phyloP scores from a whole-genome alignment of 2,113 vertebrate genomes.

The Lontra canadensis region DNA sequence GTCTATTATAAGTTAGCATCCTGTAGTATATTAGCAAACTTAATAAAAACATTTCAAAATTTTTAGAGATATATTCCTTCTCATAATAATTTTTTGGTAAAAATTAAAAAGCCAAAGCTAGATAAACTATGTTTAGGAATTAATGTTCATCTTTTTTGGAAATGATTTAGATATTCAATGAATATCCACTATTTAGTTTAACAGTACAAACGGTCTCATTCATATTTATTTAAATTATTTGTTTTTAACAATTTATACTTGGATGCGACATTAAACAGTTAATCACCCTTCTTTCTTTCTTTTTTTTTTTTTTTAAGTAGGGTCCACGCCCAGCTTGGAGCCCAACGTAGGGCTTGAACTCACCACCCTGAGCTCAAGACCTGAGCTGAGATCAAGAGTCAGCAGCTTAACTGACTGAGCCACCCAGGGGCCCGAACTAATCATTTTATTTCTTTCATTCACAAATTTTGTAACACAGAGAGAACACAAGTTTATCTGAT shows the following conservation, averaged over 20 bases:
- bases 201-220: not conserved
- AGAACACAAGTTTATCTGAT: not conserved
- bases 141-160: not conserved
- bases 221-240: not conserved
- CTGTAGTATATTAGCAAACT: not conserved
- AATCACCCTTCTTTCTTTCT: not conserved
- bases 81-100: not conserved
- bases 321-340: too few relatives aligned
- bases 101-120: not conserved
- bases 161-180: not conserved
- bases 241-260: not conserved
- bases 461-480: not conserved
- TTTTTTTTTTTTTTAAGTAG: too few relatives aligned
- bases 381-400: too few relatives aligned
- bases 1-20: not conserved
- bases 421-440: too few relatives aligned
- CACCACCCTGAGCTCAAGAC: too few relatives aligned
- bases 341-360: too few relatives aligned
- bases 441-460: not conserved
- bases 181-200: not conserved
- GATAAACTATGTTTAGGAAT: not conserved
- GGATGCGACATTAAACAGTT: not conserved
- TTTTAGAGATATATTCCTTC: not conserved
- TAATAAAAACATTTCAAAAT: not conserved
- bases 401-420: too few relatives aligned